These are phyloP conservation scores for Brachionus rotundiformis DNA, from an alignment of 1,140 invertebrate species.

Conservation along the genomic window DNA sequence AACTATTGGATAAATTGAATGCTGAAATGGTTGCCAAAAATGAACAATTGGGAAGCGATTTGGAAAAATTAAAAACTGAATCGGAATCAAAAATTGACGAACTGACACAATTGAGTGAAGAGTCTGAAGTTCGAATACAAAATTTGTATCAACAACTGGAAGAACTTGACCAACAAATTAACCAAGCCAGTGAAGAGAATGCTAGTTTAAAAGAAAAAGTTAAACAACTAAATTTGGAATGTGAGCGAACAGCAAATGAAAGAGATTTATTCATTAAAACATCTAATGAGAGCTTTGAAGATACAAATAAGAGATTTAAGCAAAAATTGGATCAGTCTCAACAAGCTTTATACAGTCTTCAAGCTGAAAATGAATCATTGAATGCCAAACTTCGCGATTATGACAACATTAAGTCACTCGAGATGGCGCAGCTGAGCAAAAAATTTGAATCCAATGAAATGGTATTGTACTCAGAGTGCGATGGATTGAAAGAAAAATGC, in stretches of 20 bases:
- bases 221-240: background rate
- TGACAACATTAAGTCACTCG: background rate
- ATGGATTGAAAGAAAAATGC: conserved; percentile 12
- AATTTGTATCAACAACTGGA: background rate
- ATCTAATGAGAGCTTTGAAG: background rate
- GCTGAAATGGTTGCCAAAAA: background rate
- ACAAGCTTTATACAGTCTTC: background rate
- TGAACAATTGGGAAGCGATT: background rate
- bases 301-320: background rate
- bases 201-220: background rate
- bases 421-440: background rate
- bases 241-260: background rate
- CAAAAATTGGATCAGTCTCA: conserved; percentile 3
- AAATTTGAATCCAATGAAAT: conserved; percentile 13
- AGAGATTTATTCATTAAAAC: conserved; percentile 28
- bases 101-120: background rate
- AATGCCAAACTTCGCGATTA: background rate
- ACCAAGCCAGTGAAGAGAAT: background rate
- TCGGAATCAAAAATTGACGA: background rate
- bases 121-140: conserved; percentile 23
- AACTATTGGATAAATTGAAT: background rate
- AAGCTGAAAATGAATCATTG: background rate
- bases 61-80: background rate
- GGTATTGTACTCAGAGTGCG: background rate
- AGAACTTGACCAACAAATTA: background rate